phyloP scores from a whole-genome alignment of 1,140 invertebrate species.

The Diprion similis region DNA sequence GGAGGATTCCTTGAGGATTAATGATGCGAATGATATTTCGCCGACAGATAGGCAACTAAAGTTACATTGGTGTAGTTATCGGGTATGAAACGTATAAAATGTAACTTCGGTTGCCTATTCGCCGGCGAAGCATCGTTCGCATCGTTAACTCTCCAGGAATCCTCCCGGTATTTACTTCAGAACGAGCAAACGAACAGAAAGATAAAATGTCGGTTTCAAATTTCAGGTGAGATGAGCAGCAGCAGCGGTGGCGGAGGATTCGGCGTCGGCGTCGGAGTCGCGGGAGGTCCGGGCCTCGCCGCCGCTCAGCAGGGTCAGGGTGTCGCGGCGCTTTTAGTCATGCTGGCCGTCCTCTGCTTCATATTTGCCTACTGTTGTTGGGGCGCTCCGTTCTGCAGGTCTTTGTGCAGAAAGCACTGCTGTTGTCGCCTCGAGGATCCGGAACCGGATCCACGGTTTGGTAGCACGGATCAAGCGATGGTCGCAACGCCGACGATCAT shows the following conservation, averaged over 20 bases:
- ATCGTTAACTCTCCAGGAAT: not conserved
- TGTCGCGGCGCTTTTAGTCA: slow-evolving; percentile 63
- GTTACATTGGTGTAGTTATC: too few relatives aligned
- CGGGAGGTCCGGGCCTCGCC: slow-evolving; percentile 39
- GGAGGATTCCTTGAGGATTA: too few relatives aligned
- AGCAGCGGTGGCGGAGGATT: slow-evolving; percentile 40
- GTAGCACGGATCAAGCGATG: slow-evolving; percentile 43
- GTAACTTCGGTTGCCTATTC: too few relatives aligned
- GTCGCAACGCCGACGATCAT: slow-evolving; percentile 64
- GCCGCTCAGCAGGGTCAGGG: slow-evolving; percentile 58
- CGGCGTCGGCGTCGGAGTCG: slow-evolving; percentile 42
- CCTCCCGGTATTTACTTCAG: not conserved
- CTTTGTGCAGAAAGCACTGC: slow-evolving; percentile 59
- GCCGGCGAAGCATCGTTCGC: too few relatives aligned
- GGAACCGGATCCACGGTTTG: slow-evolving; percentile 40
- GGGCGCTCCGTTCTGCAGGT: slow-evolving; percentile 64
- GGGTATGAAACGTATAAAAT: too few relatives aligned
- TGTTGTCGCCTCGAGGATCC: slow-evolving; percentile 57
- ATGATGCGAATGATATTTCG: too few relatives aligned
- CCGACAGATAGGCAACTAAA: too few relatives aligned
- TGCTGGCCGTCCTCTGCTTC: slow-evolving; percentile 66
- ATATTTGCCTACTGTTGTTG: slow-evolving; percentile 68
- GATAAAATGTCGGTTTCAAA: not conserved
- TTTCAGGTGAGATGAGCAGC: slow-evolving; percentile 40
- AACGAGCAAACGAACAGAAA: not conserved